These are phyloP conservation scores for Euborellia annulipes DNA, from an alignment of 1,140 invertebrate species.

Conservation along the genomic window DNA sequence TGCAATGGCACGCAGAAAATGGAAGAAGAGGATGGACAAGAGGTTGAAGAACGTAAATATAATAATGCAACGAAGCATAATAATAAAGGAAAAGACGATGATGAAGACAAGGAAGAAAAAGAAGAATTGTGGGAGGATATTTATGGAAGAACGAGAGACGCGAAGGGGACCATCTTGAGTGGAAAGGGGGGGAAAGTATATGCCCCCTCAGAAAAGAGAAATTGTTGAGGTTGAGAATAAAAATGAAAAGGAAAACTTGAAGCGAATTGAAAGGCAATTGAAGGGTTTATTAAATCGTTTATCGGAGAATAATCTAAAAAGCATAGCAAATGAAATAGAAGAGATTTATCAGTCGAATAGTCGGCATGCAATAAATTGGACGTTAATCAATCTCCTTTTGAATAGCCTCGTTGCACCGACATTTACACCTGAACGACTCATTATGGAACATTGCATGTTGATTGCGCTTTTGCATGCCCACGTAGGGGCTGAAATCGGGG, in stretches of 20 bases:
- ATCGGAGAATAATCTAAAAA: conserved; percentile 74
- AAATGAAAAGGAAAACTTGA: conserved; percentile 39
- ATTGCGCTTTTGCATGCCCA: conserved; percentile 77
- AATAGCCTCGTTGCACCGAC: conserved; percentile 46
- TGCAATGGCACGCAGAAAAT: conserved; percentile 37
- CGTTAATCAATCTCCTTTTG: conserved; percentile 47
- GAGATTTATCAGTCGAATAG: no score
- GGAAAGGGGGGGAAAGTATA: conserved; percentile 49
- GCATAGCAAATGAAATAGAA: conserved; percentile 37
- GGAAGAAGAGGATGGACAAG: conserved; percentile 14
- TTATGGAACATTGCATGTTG: conserved; percentile 70
- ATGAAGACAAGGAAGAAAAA: conserved; percentile 9
- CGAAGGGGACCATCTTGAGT: conserved; percentile 67
- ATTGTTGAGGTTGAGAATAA: conserved; percentile 32
- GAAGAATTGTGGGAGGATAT: conserved; percentile 68
- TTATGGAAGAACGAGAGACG: conserved; percentile 72
- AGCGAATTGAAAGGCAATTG: conserved; percentile 53
- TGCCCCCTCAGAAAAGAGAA: conserved; percentile 64
- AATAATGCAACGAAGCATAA: conserved; percentile 6
- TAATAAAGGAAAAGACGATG: conserved; percentile 13
- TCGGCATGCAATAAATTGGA: conserved; percentile 60
- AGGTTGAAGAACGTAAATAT: conserved; percentile 20
- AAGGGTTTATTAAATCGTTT: conserved; percentile 81
- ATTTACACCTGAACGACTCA: conserved; percentile 56
- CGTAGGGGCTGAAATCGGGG: conserved; percentile 79